Conservation (phyloP, 2,888 invertebrate species). For the Cyrtodaria siliqua region DNA sequence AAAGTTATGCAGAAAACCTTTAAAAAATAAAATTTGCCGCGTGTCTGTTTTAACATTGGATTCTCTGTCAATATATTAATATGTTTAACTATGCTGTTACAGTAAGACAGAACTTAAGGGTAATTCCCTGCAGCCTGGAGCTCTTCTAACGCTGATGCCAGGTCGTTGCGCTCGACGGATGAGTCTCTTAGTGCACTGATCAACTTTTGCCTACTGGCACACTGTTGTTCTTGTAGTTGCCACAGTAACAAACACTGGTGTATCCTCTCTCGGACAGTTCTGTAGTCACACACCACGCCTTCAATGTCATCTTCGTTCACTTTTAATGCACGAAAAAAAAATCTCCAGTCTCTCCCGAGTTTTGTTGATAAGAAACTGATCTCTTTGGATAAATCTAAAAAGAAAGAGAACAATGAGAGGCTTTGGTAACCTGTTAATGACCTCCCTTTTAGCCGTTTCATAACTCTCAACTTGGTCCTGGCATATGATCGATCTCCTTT, state of each 20-base stretch:
- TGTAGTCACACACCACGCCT: constrained; percentile 55
- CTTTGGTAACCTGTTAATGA: no score
- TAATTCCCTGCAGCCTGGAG: no score
- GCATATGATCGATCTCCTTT: no score
- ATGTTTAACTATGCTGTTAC: no score
- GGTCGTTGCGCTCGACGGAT: constrained; percentile 64
- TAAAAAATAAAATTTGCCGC: no score
- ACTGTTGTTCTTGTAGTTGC: constrained; percentile 60
- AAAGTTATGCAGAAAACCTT: no score
- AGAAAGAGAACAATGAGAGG: no score
- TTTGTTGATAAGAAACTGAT: constrained; percentile 63
- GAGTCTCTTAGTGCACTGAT: constrained; percentile 56
- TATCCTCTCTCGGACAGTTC: constrained; percentile 71
- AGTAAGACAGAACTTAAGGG: no score
- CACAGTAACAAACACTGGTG: constrained; percentile 67
- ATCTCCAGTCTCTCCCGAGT: constrained; percentile 73
- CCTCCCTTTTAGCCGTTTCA: no score
- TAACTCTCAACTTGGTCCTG: no score
- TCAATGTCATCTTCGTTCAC: constrained; percentile 69
- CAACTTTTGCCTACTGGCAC: constrained; percentile 58
- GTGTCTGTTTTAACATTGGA: no score
- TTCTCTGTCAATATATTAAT: no score
- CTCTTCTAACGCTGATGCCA: constrained; percentile 57
- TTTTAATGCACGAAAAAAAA: constrained; percentile 70
- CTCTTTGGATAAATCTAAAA: constrained; percentile 69